Base-by-base conservation (phyloP, 2,888 invertebrate genomes). In the Epirrita christyi region DNA sequence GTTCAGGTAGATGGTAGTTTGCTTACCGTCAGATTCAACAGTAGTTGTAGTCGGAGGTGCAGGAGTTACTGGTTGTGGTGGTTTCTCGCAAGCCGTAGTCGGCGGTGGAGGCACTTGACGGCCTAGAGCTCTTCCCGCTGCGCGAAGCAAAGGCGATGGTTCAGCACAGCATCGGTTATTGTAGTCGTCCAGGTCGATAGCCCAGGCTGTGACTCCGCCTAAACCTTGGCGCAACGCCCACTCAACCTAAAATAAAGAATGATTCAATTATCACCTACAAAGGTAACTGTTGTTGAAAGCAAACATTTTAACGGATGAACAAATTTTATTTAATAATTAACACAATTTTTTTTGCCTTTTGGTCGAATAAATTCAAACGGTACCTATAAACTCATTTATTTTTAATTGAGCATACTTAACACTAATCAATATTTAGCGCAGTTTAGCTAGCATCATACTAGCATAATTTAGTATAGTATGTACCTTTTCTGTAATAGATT, bases 141-240 rank as follows among this genome's bases (percentile, higher is more conserved):
- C 95, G 40, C 95, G 94, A 9, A 98, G 87, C 41, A 98, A 83
- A 0, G 97, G 97, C 67, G 94, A 97, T 0, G 96, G 88, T 75
- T 97, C 97, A 4, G 89, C 88, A 76, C 98, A 97, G 80, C 98
- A 98, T 0, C 94, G 93, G 83, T 98, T 98, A 65, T 93, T 94
- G 78, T 96, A 97, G 80, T 98, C 98, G 69, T 98, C 97, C 68
- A 98, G 81, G 78, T 98, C 98, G 2, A 97, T 93, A 0, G 97
- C 97, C 97, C 97, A 98, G 0, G 97, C 96, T 42, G 96, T 95
- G 7, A 96, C 95, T 4, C 98, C 98, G 0, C 96, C 97, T 59
- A 96, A 94, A 0, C 95, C 95, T 75, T 94, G 93, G 5, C 93
- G 90, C 58, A 94, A 87, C 0, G 97, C 95, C 91, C 96, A 98